Evolutionary conservation across 2,797 vertebrate genomes (phyloP).

Genomic region (Melanotaenia nigrans): DNA sequence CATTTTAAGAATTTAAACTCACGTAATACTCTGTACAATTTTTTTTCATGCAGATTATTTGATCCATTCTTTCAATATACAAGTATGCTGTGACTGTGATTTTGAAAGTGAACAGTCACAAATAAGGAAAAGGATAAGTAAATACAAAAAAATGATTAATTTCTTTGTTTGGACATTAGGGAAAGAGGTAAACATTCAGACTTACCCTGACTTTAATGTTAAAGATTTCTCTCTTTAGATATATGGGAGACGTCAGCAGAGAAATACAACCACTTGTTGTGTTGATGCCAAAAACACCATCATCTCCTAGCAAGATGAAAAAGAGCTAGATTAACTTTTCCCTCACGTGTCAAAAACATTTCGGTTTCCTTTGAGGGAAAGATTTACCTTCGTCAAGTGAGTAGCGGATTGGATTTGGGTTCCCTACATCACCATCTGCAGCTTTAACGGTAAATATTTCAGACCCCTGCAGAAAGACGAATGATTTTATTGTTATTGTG

Average conservation of each 20-base stretch:
- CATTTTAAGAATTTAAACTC: neutral
- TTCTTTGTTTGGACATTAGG: neutral
- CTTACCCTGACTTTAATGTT: conserved; percentile 92
- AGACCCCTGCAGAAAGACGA: conserved; percentile 84
- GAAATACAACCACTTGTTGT: conserved; percentile 89
- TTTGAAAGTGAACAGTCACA: neutral
- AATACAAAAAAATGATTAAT: neutral
- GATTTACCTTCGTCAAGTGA: conserved; percentile 87
- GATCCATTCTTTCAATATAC: neutral
- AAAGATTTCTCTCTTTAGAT: conserved; percentile 92
- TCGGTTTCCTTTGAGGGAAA: neutral
- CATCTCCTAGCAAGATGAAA: conserved; percentile 81
- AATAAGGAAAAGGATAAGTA: neutral
- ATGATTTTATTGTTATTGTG: neutral
- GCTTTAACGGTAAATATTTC: conserved; percentile 92
- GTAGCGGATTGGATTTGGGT: conserved; percentile 89
- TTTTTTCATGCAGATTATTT: neutral
- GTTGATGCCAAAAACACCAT: conserved; percentile 89
- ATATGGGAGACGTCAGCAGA: conserved; percentile 83
- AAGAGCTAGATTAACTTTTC: neutral
- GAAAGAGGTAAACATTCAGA: neutral
- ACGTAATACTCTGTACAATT: neutral
- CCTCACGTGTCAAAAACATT: neutral
- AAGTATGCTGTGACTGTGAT: neutral
- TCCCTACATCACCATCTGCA: conserved; percentile 92